Percentiles rank a stretch among this genome's conserved stretches.
These are phyloP conservation scores for Metopia argyrocephala DNA, from an alignment of 2,888 invertebrate genomes.

Conservation along the genomic window DNA sequence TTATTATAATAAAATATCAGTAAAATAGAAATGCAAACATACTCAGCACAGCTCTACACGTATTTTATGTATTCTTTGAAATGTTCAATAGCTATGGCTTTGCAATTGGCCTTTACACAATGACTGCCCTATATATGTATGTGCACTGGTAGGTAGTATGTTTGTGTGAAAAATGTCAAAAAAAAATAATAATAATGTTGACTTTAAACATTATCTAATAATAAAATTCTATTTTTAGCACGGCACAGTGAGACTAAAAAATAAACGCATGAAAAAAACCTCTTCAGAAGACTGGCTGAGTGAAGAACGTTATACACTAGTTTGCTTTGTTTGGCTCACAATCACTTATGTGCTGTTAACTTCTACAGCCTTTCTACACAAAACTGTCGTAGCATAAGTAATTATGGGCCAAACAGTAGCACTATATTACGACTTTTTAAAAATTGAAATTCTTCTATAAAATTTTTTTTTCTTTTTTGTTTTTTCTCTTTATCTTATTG, in stretches of 20 bases:
- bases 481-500: too few species aligned
- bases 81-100: background rate
- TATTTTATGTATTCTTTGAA: background rate
- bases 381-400: too few species aligned
- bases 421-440: too few species aligned
- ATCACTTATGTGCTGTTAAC: too few species aligned
- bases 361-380: too few species aligned
- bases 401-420: too few species aligned
- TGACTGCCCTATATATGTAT: background rate
- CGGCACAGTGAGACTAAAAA: too few species aligned
- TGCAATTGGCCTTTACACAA: background rate
- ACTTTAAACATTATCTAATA: conserved; percentile 23
- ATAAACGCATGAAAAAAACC: background rate
- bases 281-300: too few species aligned
- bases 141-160: background rate
- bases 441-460: too few species aligned
- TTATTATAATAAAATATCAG: conserved; percentile 33
- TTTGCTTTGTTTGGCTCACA: too few species aligned
- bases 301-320: too few species aligned
- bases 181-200: conserved; percentile 15
- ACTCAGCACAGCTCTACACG: background rate
- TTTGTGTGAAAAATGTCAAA: background rate
- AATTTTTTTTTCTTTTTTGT: too few species aligned
- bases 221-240: background rate
- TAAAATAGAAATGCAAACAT: background rate